Percentiles rank a stretch among this genome's conserved stretches.
These are phyloP conservation scores for Ceriagrion tenellum DNA, from an alignment of 2,888 invertebrate genomes.

Conservation along the genomic window DNA sequence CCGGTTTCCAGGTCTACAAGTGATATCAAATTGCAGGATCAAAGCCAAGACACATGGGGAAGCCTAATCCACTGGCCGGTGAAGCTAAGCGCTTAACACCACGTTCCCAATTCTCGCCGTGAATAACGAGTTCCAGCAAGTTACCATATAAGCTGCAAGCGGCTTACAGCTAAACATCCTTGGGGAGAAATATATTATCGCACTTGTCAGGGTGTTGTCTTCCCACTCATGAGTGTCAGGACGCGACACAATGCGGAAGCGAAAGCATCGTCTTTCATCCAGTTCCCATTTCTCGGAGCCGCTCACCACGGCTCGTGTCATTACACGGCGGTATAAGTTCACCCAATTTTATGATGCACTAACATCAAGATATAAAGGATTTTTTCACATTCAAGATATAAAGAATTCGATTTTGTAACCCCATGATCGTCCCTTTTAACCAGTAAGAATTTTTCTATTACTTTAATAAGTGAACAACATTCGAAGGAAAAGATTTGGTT, in stretches of 20 bases:
- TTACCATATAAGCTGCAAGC: neutral
- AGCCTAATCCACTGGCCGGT: neutral
- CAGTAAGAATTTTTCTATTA: no score
- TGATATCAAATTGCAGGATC: neutral
- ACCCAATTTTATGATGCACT: neutral
- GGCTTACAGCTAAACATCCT: neutral
- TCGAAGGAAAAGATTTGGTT: no score
- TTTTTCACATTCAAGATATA: no score
- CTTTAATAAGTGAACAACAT: neutral
- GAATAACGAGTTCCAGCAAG: constrained; percentile 12
- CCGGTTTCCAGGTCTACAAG: neutral
- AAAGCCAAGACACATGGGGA: neutral
- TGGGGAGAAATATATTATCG: neutral
- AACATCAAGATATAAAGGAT: neutral
- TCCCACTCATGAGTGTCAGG: neutral
- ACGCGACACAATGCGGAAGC: constrained; percentile 11
- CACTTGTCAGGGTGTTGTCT: constrained; percentile 5
- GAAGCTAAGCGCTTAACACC: neutral
- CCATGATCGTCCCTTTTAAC: neutral
- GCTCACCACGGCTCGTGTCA: neutral
- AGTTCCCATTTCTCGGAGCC: neutral
- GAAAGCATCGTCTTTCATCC: neutral
- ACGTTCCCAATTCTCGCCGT: neutral
- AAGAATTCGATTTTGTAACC: neutral
- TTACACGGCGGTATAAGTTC: neutral